Conservation (phyloP, 2,797 vertebrate genomes). For the Ptychadena robeensis region DNA sequence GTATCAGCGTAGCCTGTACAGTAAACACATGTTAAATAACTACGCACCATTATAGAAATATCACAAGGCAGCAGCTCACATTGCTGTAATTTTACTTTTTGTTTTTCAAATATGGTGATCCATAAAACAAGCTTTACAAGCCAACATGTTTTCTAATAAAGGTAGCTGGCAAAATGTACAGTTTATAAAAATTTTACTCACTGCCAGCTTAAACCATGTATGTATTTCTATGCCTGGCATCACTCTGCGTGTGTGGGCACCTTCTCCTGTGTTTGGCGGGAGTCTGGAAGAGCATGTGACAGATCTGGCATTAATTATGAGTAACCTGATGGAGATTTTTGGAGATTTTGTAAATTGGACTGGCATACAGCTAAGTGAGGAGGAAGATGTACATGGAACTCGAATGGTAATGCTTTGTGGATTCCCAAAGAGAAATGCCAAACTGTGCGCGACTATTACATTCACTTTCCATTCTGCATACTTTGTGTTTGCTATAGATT, state of each 20-base stretch:
- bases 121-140: neutral
- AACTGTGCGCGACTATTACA: neutral
- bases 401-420: neutral
- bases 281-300: conserved; percentile 24
- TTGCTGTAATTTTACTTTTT: neutral
- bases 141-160: neutral
- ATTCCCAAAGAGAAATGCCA: neutral
- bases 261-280: conserved; percentile 4
- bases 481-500: neutral
- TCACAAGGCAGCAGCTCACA: no score
- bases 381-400: neutral
- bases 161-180: neutral
- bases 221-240: conserved; percentile 29
- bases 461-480: neutral
- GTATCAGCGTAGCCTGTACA: no score
- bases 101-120: neutral
- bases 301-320: conserved; percentile 19
- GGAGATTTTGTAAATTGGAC: neutral
- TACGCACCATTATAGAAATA: no score
- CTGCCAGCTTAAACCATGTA: neutral
- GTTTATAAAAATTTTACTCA: conserved; percentile 8
- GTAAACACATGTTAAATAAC: no score
- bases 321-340: conserved; percentile 18
- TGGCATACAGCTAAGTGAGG: neutral
- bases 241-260: conserved; percentile 4